Percentiles rank a stretch among this genome's conserved stretches.
phyloP scores from a whole-genome alignment of 1,140 invertebrate genomes.

The Calosoma granatense region DNA sequence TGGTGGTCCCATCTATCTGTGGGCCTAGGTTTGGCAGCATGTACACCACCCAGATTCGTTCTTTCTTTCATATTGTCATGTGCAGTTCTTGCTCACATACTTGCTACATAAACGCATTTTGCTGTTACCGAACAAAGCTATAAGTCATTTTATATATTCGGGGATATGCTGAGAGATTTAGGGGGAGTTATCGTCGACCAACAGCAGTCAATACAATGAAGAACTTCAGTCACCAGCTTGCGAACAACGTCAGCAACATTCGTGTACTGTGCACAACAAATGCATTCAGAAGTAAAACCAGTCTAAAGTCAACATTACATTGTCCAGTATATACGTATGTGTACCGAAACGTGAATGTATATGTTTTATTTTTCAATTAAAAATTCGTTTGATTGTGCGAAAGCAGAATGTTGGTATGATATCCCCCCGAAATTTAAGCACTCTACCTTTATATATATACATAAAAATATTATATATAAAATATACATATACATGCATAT shows the following conservation, averaged over 20 bases:
- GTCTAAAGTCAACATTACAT: not conserved
- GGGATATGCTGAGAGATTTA: not conserved
- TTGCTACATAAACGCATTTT: slow-evolving; percentile 21
- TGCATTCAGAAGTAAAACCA: slow-evolving; percentile 8
- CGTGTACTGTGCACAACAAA: slow-evolving; percentile 10
- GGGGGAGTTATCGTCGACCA: not conserved
- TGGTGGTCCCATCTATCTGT: slow-evolving; percentile 40
- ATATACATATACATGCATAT: slow-evolving; percentile 1
- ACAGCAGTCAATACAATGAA: too few species aligned
- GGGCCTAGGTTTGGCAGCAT: slow-evolving; percentile 37
- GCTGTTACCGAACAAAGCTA: not conserved
- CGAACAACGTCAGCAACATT: slow-evolving; percentile 1
- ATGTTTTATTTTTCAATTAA: too few species aligned
- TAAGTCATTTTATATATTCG: not conserved
- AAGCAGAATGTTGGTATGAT: too few species aligned
- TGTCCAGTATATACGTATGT: too few species aligned
- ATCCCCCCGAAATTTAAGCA: not conserved
- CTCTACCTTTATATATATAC: slow-evolving; percentile 1
- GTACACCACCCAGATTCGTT: slow-evolving; percentile 32
- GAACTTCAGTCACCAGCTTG: not conserved
- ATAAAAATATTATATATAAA: not conserved
- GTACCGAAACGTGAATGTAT: too few species aligned
- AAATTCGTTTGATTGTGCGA: too few species aligned
- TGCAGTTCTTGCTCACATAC: slow-evolving; percentile 29
- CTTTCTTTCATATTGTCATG: slow-evolving; percentile 28